Evolutionary conservation across 2,888 invertebrate species (phyloP), one percentile per base, ranked within the genome.

Genomic region (Parnassius mnemosyne): DNA sequence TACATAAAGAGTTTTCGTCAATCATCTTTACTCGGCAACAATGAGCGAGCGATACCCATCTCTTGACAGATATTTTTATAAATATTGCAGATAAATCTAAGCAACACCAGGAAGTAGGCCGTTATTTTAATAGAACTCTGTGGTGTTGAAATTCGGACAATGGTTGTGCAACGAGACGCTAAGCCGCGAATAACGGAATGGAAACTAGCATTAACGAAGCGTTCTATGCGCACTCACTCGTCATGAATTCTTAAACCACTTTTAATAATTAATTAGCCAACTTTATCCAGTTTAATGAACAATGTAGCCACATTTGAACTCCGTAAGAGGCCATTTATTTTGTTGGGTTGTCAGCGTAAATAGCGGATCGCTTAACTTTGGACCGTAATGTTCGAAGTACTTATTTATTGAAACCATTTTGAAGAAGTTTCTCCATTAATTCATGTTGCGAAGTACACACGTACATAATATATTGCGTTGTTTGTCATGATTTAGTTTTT

Each of bases 351-450:
- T 63, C 65, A 67, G 64, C 62, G 65, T 67, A 62, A 66, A 65
- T 60, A 60, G 51, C 60, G 59, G 42, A 63, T 68, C 66, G 66
- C 57, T 63, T 66, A 69, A 70, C 65, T 69, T 69, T 63, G 57
- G 57, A 53, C 61, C 59, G 60, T 53, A 56, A 61, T 66, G 65
- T 65, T 66, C 55, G 49, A 60, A 64, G 61, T 60, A 54, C 49
- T 68, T 65, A 66, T 70, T 68, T 70, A 63, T 66, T 66, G 64
- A 66, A 63, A 63, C 59, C 63, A 55, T 63, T 57, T 66, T 53
- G 59, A 65, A 65, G 63, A 63, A 63, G 52, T 63, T 63, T 63
- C 55, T n/a, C 51, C 55, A 59, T 63, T 55, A 56, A 55, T 63
- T 59, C 47, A 47, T 55, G 41, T n/a, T 52, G 59, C 47, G n/a